Evolutionary conservation across 1,140 invertebrate species (phyloP).

Genomic region (Sitophilus oryzae): DNA sequence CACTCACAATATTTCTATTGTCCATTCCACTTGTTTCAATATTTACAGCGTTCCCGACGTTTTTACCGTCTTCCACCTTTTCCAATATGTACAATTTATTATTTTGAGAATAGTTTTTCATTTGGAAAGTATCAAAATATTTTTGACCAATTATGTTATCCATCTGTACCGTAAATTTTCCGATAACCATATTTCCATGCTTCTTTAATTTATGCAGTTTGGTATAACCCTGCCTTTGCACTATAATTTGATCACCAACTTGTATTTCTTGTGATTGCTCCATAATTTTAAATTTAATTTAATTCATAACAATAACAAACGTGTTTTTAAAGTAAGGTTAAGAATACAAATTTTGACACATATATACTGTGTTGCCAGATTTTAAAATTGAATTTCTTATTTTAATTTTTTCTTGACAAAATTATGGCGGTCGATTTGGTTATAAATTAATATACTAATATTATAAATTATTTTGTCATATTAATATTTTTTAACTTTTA

Average conservation of each 20-base stretch:
- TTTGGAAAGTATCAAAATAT: constrained; percentile 75
- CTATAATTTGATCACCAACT: constrained; percentile 64
- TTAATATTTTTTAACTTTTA: no score
- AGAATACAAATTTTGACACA: no score
- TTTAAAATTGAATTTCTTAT: no score
- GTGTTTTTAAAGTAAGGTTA: no score
- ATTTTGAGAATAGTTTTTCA: constrained; percentile 55
- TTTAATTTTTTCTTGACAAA: no score
- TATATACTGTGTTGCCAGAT: no score
- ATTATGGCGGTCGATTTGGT: no score
- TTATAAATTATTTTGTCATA: no score
- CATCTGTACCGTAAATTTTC: constrained; percentile 67
- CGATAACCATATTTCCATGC: constrained; percentile 56
- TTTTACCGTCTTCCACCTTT: constrained; percentile 46
- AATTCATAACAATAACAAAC: no score
- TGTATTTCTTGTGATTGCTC: constrained; percentile 43
- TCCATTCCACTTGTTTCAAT: constrained; percentile 62
- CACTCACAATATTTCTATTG: constrained; percentile 78
- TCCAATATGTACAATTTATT: constrained; percentile 56
- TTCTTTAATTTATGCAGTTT: constrained; percentile 67
- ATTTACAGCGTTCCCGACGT: constrained; percentile 48
- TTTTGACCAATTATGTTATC: constrained; percentile 62
- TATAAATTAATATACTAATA: no score
- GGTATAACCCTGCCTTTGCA: constrained; percentile 68
- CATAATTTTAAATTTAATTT: no score